A percentile compares a stretch with the other conserved stretches of the same genome.
phyloP scores from a whole-genome alignment of 1,140 invertebrate species.

The Hesperophylax magnus region DNA sequence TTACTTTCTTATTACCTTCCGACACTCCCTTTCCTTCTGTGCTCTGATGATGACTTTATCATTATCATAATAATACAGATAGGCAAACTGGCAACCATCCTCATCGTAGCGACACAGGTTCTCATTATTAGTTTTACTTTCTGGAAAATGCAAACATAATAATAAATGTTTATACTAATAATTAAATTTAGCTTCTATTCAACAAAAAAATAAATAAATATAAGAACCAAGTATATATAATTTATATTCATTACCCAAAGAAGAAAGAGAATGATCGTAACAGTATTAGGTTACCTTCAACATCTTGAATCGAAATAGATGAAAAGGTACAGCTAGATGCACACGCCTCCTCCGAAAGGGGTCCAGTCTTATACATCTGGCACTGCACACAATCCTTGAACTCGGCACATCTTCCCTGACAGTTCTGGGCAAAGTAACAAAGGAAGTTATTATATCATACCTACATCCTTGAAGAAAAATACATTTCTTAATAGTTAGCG shows the following conservation, averaged over 20 bases:
- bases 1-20: constrained; percentile 57
- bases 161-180: no score
- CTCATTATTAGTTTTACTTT: constrained; percentile 82
- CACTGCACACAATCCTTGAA: constrained; percentile 96
- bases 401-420: constrained; percentile 88
- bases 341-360: constrained; percentile 76
- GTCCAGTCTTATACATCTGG: constrained; percentile 86
- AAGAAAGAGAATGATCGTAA: neutral
- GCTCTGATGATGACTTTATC: constrained; percentile 75
- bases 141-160: constrained; percentile 57
- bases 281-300: constrained; percentile 65
- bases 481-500: no score
- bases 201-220: no score
- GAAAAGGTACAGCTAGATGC: constrained; percentile 73
- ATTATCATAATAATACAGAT: constrained; percentile 79
- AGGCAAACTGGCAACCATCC: constrained; percentile 87
- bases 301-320: constrained; percentile 72
- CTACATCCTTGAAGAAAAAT: no score
- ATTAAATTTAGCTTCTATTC: no score
- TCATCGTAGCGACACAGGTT: constrained; percentile 86
- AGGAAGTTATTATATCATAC: no score
- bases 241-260: neutral
- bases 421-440: constrained; percentile 71
- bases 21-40: constrained; percentile 85
- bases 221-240: no score